Base-by-base conservation (phyloP, 2,888 invertebrate genomes). In the Parnassius glacialis region DNA sequence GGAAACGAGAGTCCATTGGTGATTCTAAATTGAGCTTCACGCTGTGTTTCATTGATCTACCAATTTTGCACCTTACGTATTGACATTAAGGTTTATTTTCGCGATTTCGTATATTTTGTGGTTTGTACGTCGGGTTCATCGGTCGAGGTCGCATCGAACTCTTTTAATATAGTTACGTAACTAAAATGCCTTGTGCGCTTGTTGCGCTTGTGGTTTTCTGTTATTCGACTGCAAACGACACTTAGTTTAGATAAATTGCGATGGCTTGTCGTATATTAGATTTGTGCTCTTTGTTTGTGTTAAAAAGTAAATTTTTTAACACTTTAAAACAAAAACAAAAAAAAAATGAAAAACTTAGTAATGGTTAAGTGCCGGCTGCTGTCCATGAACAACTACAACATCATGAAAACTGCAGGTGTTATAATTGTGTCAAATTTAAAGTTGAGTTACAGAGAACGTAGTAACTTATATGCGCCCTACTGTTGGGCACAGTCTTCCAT, bases 1-100 rank as follows among this genome's bases (percentile, higher is more conserved):
- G 48, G 57, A 60, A 55, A 53, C 34, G 64, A 56, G 56, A 56
- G 55, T 57, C 52, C 59, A 57, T 54, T 53, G 65, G 42, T 48
- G 16, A 59, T 51, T 59, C 53, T 59, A 65, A 62, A 62, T 44
- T n/a, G 44, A 62, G 54, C 47, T 16, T 53, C 53, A 16, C 44
- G 12, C 25, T 52, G 43, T 10, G 12, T 13, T 25, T 11, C n/a
- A 41, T 10, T 43, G 20, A 50, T 9, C 11, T 45, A 54, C 34
- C 61, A 16, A 10, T 56, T 51, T 55, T 55, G 34, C 11, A 59
- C 56, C 47, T 42, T 59, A 63, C 16, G 7, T 10, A 5, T 45
- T 10, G 3, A 11, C 1, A 1, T 25, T 52, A 63, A 59, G 52
- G 59, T 47, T 42, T 52, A 43, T 47, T 52, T 59, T 61, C 13